These are phyloP conservation scores for Drosophila busckii DNA, from an alignment of 1,140 invertebrate species.

Conservation along the genomic window DNA sequence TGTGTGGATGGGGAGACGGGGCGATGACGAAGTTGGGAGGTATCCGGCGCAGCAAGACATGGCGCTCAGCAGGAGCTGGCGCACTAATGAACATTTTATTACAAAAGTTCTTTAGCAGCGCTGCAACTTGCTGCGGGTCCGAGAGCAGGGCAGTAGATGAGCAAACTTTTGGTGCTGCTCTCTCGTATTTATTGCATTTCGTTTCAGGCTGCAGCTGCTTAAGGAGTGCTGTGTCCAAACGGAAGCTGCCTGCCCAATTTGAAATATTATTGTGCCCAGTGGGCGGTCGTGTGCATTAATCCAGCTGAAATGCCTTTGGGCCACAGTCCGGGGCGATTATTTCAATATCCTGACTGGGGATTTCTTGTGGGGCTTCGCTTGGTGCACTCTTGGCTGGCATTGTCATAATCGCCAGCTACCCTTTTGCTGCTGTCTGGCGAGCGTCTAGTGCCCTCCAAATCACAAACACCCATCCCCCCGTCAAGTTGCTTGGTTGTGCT, in stretches of 20 bases:
- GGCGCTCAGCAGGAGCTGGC: conserved; percentile 55
- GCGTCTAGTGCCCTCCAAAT: conserved; percentile 25
- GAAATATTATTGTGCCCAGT: conserved; percentile 61
- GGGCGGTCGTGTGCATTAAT: conserved; percentile 15
- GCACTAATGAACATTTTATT: conserved; percentile 75
- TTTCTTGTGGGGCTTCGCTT: conserved; percentile 48
- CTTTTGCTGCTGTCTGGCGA: conserved; percentile 25
- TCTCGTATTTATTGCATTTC: conserved; percentile 53
- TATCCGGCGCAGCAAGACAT: conserved; percentile 11
- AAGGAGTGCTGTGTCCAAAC: conserved; percentile 16
- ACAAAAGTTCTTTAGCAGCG: conserved; percentile 63
- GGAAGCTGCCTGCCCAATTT: conserved; percentile 51
- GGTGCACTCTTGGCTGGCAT: neutral
- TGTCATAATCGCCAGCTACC: neutral
- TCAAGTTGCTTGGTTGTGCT: conserved; percentile 29
- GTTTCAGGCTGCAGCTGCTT: conserved; percentile 29
- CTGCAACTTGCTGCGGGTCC: conserved; percentile 4
- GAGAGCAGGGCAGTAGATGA: conserved; percentile 7
- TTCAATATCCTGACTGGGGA: no score
- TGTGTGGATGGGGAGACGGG: conserved; percentile 9
- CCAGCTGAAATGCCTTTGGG: conserved; percentile 2
- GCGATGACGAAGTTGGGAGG: no score
- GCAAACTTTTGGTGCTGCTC: conserved; percentile 39
- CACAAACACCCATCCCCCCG: no score
- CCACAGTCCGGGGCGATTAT: no score